phyloP scores from a whole-genome alignment of 2,797 vertebrate genomes.

The Trachurus trachurus region DNA sequence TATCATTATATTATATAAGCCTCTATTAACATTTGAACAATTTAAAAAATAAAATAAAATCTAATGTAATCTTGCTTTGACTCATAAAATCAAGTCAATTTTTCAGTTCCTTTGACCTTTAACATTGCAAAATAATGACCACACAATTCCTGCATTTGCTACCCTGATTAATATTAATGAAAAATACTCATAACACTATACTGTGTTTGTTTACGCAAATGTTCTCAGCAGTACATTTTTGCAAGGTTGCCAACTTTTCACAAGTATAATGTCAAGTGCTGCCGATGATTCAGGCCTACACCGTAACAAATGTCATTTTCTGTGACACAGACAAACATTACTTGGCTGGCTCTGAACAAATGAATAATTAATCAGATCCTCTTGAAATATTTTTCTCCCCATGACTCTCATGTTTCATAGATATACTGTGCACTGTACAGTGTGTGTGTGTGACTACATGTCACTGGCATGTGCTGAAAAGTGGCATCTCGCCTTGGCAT shows the following conservation, averaged over 20 bases:
- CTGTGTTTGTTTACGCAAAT: too few relatives aligned
- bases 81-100: neutral
- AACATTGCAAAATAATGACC: neutral
- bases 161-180: too few relatives aligned
- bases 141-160: neutral
- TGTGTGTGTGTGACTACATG: conserved; percentile 18
- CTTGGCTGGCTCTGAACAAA: conserved; percentile 19
- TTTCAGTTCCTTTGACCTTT: neutral
- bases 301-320: conserved; percentile 49
- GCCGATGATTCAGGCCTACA: conserved; percentile 30
- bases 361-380: conserved; percentile 47
- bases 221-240: neutral
- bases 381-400: conserved; percentile 24
- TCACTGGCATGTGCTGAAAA: conserved; percentile 56
- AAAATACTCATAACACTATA: too few relatives aligned
- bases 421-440: neutral
- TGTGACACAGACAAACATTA: conserved; percentile 31
- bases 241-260: conserved; percentile 28
- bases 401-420: conserved; percentile 21
- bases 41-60: too few relatives aligned
- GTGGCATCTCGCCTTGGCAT: conserved; percentile 49
- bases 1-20: too few relatives aligned
- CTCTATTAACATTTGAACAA: too few relatives aligned
- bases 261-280: conserved; percentile 13
- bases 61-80: neutral